Evolutionary conservation across 2,888 invertebrate species (phyloP).

Genomic region (Eumerus sabulonum): DNA sequence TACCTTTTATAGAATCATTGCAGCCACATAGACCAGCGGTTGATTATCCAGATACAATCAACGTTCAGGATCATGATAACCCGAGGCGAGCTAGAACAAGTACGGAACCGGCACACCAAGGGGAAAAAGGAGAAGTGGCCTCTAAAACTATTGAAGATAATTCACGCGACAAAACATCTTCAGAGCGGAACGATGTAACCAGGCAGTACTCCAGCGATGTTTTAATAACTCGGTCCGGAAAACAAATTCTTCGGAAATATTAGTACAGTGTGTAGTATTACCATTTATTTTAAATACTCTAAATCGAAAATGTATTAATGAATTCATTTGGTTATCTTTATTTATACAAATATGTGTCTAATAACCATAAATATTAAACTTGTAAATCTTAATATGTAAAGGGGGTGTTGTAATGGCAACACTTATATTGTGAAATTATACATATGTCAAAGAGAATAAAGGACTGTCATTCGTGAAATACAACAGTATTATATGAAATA

Average conservation of each 20-base stretch:
- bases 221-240: conserved; percentile 3
- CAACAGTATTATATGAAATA: too few relatives aligned
- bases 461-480: too few relatives aligned
- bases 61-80: not conserved
- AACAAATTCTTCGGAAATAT: conserved; percentile 3
- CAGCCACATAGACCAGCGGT: not conserved
- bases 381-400: conserved; percentile 1
- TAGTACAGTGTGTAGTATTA: too few relatives aligned
- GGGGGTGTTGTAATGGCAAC: conserved; percentile 8
- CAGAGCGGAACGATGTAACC: not conserved
- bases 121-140: not conserved
- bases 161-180: not conserved
- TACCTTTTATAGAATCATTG: conserved; percentile 16
- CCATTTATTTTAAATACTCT: not conserved
- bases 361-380: not conserved
- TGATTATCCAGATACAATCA: not conserved
- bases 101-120: not conserved
- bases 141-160: not conserved
- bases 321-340: not conserved
- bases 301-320: not conserved
- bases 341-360: not conserved
- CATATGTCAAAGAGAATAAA: too few relatives aligned
- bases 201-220: not conserved
- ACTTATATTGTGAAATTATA: not conserved
- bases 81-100: not conserved